phyloP scores from a whole-genome alignment of 2,797 vertebrate genomes.

The Ibycter americanus region DNA sequence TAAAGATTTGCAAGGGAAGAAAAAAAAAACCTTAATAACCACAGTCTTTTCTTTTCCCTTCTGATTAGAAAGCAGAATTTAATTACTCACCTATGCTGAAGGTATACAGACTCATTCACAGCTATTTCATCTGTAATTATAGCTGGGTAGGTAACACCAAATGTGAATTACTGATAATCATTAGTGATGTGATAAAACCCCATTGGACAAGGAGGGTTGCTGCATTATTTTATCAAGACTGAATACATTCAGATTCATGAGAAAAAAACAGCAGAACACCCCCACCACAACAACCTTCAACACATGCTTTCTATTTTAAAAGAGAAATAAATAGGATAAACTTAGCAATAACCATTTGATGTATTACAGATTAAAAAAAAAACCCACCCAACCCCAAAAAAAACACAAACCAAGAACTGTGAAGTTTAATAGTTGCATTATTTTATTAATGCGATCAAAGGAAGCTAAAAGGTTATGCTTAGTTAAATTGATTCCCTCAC shows the following conservation, averaged over 20 bases:
- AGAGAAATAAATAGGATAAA: neutral
- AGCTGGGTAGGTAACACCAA: neutral
- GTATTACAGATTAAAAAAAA: neutral
- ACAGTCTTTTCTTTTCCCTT: neutral
- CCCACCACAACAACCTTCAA: neutral
- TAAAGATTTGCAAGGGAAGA: neutral
- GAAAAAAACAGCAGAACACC: neutral
- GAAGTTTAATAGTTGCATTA: neutral
- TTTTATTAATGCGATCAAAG: slow-evolving; percentile 30
- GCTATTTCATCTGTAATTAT: neutral
- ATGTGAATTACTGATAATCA: neutral
- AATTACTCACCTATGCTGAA: neutral
- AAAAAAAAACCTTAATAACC: neutral
- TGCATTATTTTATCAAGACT: neutral
- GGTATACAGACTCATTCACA: neutral
- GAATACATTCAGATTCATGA: neutral
- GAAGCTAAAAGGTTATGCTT: neutral
- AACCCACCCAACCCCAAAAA: too few species aligned
- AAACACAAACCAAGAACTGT: neutral
- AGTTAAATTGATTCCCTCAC: neutral
- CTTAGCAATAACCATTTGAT: neutral
- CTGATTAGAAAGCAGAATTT: neutral
- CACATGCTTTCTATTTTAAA: neutral
- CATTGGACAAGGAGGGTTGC: neutral
- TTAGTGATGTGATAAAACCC: neutral